phyloP scores from a whole-genome alignment of 2,113 vertebrate genomes.

The Spea multiplicata region DNA sequence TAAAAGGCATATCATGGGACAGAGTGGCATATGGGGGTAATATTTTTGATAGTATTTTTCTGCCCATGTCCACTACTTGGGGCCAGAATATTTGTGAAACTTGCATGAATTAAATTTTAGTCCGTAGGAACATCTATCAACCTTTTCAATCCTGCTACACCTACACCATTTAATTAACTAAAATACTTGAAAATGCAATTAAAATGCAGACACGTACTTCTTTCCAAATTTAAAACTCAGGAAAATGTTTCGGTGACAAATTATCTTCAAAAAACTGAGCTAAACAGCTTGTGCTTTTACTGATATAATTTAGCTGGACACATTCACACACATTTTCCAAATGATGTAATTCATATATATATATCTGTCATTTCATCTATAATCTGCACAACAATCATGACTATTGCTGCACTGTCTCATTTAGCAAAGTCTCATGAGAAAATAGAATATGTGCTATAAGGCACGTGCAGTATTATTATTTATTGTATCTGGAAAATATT shows the following conservation, averaged over 20 bases:
- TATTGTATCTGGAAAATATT: slow-evolving; percentile 27
- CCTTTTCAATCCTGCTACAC: too few species aligned
- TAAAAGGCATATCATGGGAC: too few species aligned
- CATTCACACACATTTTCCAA: slow-evolving; percentile 7
- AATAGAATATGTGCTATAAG: background rate
- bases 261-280: slow-evolving; percentile 15
- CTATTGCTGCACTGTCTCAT: slow-evolving; percentile 14
- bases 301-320: slow-evolving; percentile 19
- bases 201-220: slow-evolving; percentile 17
- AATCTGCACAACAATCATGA: slow-evolving; percentile 7
- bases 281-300: slow-evolving; percentile 3
- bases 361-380: slow-evolving; percentile 16
- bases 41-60: too few species aligned
- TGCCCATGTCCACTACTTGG: too few species aligned
- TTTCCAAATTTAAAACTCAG: slow-evolving; percentile 16
- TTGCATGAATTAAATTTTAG: too few species aligned
- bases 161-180: too few species aligned
- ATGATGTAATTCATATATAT: background rate
- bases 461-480: slow-evolving; percentile 5
- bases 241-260: background rate
- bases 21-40: too few species aligned
- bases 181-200: background rate
- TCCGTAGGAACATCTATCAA: too few species aligned
- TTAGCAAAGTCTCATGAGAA: slow-evolving; percentile 18
- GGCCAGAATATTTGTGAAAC: too few species aligned